These are phyloP conservation scores for Ornithoptera alexandrae DNA, from an alignment of 2,888 invertebrate species.

Conservation along the genomic window DNA sequence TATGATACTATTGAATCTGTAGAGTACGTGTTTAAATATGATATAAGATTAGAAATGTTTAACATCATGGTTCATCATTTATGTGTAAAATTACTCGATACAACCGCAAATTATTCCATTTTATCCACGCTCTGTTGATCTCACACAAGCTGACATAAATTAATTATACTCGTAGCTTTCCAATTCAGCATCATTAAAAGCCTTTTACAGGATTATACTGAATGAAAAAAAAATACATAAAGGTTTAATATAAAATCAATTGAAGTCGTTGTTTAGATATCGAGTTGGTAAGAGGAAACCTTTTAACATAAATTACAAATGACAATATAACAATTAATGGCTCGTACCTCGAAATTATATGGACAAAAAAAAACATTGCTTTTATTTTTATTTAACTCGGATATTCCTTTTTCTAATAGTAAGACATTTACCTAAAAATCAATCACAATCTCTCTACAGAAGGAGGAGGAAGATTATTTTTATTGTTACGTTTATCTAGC, in stretches of 20 bases:
- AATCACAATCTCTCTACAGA: too few relatives aligned
- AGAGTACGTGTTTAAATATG: too few relatives aligned
- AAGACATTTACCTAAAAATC: too few relatives aligned
- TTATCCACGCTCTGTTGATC: conserved; percentile 25
- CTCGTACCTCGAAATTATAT: background rate
- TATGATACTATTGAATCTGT: too few relatives aligned
- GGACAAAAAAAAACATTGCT: too few relatives aligned
- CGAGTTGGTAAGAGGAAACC: background rate
- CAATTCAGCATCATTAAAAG: conserved; percentile 18
- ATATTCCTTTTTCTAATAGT: too few relatives aligned
- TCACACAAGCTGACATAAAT: conserved; percentile 24
- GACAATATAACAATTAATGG: background rate
- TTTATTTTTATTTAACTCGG: too few relatives aligned
- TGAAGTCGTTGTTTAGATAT: background rate
- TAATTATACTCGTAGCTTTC: conserved; percentile 19
- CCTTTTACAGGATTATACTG: background rate
- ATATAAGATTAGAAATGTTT: background rate
- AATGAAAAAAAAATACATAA: background rate
- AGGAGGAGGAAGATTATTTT: too few relatives aligned
- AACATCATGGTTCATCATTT: background rate
- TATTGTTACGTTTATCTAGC: too few relatives aligned
- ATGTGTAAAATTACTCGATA: conserved; percentile 13
- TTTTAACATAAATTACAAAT: background rate
- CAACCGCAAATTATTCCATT: conserved; percentile 22
- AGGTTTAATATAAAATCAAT: background rate